Conservation (phyloP, 2,797 vertebrate genomes). For the Thamnophis elegans region DNA sequence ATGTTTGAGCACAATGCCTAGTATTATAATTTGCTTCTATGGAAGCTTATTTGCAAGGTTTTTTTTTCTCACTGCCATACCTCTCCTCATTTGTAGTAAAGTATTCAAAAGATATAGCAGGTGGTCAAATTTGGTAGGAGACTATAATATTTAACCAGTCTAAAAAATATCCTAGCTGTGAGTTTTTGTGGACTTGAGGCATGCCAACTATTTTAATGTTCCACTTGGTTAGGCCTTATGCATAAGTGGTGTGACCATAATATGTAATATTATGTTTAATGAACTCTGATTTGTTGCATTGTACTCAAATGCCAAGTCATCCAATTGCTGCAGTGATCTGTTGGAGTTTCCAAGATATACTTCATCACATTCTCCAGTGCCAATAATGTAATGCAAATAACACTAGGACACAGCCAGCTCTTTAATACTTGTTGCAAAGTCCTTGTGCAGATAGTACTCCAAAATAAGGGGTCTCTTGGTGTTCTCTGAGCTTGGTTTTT, state of each 20-base stretch:
- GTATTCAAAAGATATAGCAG: not conserved
- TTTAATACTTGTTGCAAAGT: not conserved
- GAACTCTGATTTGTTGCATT: conserved; percentile 40
- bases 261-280: not conserved
- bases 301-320: not conserved
- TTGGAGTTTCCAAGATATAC: not conserved
- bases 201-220: not conserved
- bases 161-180: not conserved
- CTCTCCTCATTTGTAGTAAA: not conserved
- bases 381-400: not conserved
- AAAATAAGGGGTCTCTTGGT: not conserved
- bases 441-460: not conserved
- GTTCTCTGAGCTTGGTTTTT: not conserved
- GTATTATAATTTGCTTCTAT: not conserved
- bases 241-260: not conserved
- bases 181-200: not conserved
- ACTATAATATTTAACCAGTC: not conserved
- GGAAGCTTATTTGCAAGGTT: not conserved
- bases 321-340: not conserved
- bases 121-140: not conserved
- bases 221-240: not conserved
- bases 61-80: not conserved
- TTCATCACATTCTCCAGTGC: not conserved
- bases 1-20: not conserved
- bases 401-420: not conserved